These are phyloP conservation scores for Porites cylindrica DNA, from an alignment of 92 coral and sea anemone genomes.

Conservation along the genomic window DNA sequence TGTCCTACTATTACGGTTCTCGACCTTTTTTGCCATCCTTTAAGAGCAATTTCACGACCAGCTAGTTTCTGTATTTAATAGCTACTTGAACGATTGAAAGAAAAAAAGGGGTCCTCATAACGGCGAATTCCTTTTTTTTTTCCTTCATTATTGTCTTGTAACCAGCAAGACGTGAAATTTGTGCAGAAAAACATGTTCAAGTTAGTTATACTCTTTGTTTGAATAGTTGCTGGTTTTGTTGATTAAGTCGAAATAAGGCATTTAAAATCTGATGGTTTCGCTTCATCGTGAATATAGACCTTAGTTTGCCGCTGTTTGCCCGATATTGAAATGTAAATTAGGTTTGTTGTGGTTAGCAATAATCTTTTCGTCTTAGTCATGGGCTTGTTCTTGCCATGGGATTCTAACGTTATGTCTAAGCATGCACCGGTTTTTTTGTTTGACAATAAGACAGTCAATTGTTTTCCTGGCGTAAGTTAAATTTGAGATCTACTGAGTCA, in stretches of 20 bases:
- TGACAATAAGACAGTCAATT: neutral
- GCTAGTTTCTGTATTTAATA: neutral
- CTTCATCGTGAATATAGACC: neutral
- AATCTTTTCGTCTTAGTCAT: neutral
- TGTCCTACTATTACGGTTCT: too few relatives aligned
- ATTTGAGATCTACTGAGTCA: neutral
- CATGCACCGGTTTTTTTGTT: neutral
- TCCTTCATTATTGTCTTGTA: neutral
- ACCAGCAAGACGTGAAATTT: neutral
- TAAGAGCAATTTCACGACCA: neutral
- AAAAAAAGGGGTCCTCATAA: neutral
- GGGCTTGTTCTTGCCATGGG: neutral
- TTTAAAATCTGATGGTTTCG: constrained; percentile 2
- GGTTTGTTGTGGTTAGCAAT: constrained; percentile 1
- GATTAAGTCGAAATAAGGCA: neutral
- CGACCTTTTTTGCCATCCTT: neutral
- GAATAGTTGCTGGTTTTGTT: neutral
- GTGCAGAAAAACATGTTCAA: neutral
- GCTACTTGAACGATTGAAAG: neutral
- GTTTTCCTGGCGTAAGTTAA: neutral
- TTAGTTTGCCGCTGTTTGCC: constrained; percentile 17
- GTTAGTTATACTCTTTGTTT: neutral
- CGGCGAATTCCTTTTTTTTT: constrained; percentile 9
- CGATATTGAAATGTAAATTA: constrained; percentile 52
- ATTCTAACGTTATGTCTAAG: neutral